These are phyloP conservation scores for Arenaria interpres DNA, from an alignment of 2,113 vertebrate species.

Conservation along the genomic window DNA sequence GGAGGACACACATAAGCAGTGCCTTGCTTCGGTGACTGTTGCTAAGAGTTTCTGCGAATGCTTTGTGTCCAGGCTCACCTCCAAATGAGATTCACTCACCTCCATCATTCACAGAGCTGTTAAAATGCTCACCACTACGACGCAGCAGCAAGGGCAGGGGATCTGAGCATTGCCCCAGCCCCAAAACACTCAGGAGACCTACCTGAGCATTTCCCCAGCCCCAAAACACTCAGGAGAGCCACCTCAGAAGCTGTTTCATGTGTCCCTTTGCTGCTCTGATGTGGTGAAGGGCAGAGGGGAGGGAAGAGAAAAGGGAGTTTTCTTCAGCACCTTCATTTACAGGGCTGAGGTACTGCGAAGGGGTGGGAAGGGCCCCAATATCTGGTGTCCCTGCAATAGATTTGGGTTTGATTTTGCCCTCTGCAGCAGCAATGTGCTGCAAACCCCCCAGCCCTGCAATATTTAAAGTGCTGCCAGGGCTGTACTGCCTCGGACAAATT, in stretches of 20 bases:
- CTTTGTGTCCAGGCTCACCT: background rate
- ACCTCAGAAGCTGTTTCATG: background rate
- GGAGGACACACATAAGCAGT: background rate
- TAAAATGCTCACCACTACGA: background rate
- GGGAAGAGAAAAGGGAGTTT: background rate
- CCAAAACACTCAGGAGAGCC: background rate
- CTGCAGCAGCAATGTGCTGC: background rate
- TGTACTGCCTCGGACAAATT: accelerated
- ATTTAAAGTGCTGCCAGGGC: background rate
- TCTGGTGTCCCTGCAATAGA: background rate
- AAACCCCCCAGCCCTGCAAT: background rate
- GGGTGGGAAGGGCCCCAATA: background rate
- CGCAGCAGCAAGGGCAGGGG: background rate
- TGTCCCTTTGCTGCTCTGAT: background rate
- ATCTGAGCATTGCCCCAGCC: accelerated
- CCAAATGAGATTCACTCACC: accelerated
- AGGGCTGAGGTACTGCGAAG: accelerated
- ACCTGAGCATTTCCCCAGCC: accelerated
- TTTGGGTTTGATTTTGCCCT: background rate
- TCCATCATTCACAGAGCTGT: accelerated
- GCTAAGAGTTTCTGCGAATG: accelerated
- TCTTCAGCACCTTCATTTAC: background rate
- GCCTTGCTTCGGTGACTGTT: background rate
- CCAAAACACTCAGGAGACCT: background rate
- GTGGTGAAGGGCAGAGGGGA: background rate